phyloP scores from a whole-genome alignment of 2,113 vertebrate species.

The Alectura lathami region DNA sequence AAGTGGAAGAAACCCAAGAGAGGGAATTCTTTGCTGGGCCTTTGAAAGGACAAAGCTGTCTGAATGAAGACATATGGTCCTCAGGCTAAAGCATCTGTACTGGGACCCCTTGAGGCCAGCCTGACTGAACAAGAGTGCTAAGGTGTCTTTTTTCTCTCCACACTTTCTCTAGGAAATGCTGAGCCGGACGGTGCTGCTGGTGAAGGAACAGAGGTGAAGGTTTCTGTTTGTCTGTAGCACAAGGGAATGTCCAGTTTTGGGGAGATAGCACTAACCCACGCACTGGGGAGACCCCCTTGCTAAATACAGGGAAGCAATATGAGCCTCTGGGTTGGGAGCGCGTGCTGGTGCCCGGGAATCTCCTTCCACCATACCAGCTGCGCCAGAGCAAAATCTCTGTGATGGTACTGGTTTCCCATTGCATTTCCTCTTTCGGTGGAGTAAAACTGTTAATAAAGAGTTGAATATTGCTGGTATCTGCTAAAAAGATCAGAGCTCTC shows the following conservation, averaged over 20 bases:
- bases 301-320: not conserved
- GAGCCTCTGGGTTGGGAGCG: not conserved
- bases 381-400: not conserved
- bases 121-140: not conserved
- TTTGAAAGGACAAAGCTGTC: not conserved
- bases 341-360: not conserved
- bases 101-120: not conserved
- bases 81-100: not conserved
- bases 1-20: not conserved
- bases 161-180: not conserved
- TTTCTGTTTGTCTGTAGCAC: not conserved
- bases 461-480: not conserved
- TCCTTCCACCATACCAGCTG: not conserved
- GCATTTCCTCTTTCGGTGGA: not conserved
- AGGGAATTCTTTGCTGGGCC: not conserved
- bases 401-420: not conserved
- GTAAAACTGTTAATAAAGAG: not conserved
- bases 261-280: not conserved
- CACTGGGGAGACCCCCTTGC: not conserved
- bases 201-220: slow-evolving; percentile 20
- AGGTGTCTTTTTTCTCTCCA: not conserved
- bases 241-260: not conserved
- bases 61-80: not conserved
- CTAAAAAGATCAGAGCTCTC: not conserved
- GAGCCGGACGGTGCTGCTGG: not conserved